Evolutionary conservation across 2,113 vertebrate species (phyloP), one percentile per base, ranked within the genome.

Genomic region (Nipponia nippon): DNA sequence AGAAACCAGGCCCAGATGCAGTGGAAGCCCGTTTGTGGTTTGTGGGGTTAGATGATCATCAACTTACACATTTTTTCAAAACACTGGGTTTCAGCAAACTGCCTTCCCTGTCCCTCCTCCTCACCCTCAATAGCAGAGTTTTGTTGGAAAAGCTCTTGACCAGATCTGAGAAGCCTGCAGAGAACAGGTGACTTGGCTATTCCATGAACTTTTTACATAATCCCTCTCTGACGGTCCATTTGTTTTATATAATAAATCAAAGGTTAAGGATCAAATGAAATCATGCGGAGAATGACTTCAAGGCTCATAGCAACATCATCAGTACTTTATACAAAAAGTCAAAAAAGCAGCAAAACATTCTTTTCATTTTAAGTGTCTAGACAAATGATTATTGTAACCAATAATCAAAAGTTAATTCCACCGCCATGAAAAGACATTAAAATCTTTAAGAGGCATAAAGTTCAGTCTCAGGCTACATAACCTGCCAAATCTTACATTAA

Each of bases 401-500:
- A 34, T 26, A 91, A 92, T 94, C 34, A 89, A 21, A 95, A 89
- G 16, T 76, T 3, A 95, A 89, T 92, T 95, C 65, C 55, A 90
- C 32, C 5, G 16, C 72, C 44, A 61, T 32, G 67, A 70, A 88
- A 87, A 30, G 18, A 47, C 7, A 10, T 83, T 90, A 69, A 92
- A 75, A 82, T 47, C 47, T 61, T 93, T 34, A 84, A 38, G 34
- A 89, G 56, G 7, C 40, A 25, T 34, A 52, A 89, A 89, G 80
- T 69, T 97, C 65, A 95, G 52, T 44, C 44, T 81, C 1, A 1
- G 34, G 34, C 50, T 55, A 47, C 36, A 44, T 38, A 84, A 66
- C 14, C 34, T 92, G 69, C 42, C 90, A 91, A 72, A 78, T 65
- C 49, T 92, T 92, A 91, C 80, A 81, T 67, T 91, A 96, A 87